Evolutionary conservation across 2,797 vertebrate species (phyloP), one percentile per base, ranked within the genome.

Genomic region (Lateolabrax maculatus): DNA sequence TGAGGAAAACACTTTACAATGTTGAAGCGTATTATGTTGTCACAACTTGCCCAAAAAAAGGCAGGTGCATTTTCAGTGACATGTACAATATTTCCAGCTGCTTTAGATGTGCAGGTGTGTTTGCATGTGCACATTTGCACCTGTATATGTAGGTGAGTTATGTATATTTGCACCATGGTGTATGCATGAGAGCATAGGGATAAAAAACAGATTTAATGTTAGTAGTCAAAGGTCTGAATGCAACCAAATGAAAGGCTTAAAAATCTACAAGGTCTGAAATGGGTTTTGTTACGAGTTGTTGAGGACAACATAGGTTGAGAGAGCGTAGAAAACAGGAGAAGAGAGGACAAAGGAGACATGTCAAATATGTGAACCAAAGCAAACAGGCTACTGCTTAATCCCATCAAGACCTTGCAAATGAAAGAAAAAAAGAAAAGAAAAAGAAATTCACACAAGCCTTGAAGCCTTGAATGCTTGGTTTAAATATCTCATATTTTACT

Each of bases 321-420:
- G 48, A 76, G 80, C 16, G 27, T 57, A 67, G 81, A 83, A 85
- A 86, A 86, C 19, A 72, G 71, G 75, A 80, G 63, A 73, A 53
- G 53, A 46, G 60, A 66, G 58, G 71, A 89, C 57, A 85, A 89
- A 79, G 25, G 27, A 76, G 55, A 83, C 55, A 23, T 75, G 71
- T 83, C 67, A 83, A 82, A 88, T 81, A 68, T 52, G 53, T 81
- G 44, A 80, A 84, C 79, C 80, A 86, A 76, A 73, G 81, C 66
- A 85, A 86, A 88, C 53, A 83, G 57, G 80, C 68, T 76, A 48
- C 60, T 74, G 80, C 57, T n/a, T 81, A 84, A 84, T 85, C 83
- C 77, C 61, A 75, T 79, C 63, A 78, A 75, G 75, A 72, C 71
- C 69, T 72, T 88, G 63, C 31, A 83, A 75, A 87, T 78, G 70